Conservation (phyloP, 2,797 vertebrate genomes). For the Urophycis tenuis region DNA sequence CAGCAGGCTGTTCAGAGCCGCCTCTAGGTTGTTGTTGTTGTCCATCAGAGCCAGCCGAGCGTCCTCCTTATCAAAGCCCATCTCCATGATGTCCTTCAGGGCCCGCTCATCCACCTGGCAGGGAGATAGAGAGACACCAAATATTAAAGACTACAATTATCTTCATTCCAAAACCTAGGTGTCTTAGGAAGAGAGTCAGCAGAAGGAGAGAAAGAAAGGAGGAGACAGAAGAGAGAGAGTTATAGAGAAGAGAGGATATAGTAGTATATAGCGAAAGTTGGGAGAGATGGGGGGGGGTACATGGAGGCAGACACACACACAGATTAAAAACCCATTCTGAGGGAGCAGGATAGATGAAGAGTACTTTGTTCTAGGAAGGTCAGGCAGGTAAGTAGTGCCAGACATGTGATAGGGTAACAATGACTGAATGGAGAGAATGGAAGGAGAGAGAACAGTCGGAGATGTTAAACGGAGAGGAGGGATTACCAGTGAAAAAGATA, state of each 20-base stretch:
- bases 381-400: neutral
- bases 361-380: neutral
- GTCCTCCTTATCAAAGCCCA: slow-evolving; percentile 95
- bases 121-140: neutral
- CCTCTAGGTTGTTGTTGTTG: slow-evolving; percentile 92
- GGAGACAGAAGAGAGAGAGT: neutral
- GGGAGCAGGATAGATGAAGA: neutral
- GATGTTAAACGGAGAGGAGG: neutral
- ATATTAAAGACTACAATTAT: neutral
- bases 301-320: neutral
- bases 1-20: slow-evolving; percentile 88
- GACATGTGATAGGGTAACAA: neutral
- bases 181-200: too few species aligned
- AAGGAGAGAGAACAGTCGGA: neutral
- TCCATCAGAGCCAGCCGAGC: slow-evolving; percentile 93
- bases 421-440: slow-evolving; percentile 18
- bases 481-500: neutral
- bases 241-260: neutral
- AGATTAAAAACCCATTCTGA: neutral
- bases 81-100: slow-evolving; percentile 94
- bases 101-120: slow-evolving; percentile 93
- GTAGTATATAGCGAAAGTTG: neutral
- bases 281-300: neutral
- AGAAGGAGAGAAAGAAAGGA: too few species aligned
- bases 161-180: too few species aligned